Base-by-base conservation (phyloP, 2,797 vertebrate species). In the Smutsia temminckii region DNA sequence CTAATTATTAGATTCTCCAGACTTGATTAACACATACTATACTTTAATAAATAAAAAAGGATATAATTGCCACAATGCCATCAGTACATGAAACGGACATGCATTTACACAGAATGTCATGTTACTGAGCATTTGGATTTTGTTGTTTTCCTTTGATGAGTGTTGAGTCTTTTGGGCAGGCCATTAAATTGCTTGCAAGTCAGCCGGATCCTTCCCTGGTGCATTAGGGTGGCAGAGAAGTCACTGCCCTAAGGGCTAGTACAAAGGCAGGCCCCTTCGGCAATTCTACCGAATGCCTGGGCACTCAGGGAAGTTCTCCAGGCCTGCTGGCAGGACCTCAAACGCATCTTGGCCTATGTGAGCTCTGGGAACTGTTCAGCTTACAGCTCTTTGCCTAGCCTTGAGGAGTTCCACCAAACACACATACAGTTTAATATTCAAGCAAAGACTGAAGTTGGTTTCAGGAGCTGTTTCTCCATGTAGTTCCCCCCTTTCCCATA, bases 21-120 rank as follows among this genome's bases (percentile, higher is more conserved):
- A 89, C 14, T 12, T 20, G 21, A 85, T 10, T 4, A 90, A 66
- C n/a, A 64, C 29, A 46, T 9, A 78, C 9, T 37, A 6, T 2
- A 84, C 37, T 88, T 79, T 51, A 79, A 42, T 55, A 91, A 75
- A 79, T 51, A 78, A 64, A 64, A 79, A 78, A 34, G 5, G 23
- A 13, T 53, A 0, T 6, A 53, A 63, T 0, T 42, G n/a, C 29
- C 29, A 25, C 51, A 71, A 40, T 18, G 32, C 21, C 10, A 46
- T 32, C 40, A 32, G 49, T 10, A 8, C 61, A 8, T 12, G 61
- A n/a, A 72, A 69, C 3, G 23, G n/a, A 61, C 6, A 3, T 20
- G 25, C 2, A 6, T 61, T 61, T 61, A 61, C 59, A 61, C 5
- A 61, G 59, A 61, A 61, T 61, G 59, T 29, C 59, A 32, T 61